phyloP scores from a whole-genome alignment of 2,797 vertebrate species.

The Karalla daura region DNA sequence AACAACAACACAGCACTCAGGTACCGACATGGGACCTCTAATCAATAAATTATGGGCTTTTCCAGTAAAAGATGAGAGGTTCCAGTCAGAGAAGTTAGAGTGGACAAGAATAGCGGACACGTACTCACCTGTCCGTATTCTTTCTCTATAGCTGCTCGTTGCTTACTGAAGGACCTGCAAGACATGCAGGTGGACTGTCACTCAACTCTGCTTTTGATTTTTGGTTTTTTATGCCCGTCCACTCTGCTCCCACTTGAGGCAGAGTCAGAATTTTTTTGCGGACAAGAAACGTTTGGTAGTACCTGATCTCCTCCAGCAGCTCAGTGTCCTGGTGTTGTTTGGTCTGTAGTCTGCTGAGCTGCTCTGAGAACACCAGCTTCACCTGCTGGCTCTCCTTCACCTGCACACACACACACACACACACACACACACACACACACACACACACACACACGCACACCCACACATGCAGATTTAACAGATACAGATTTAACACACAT shows the following conservation, averaged over 20 bases:
- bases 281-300: background rate
- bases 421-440: slow-evolving; percentile 9
- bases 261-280: too few species aligned
- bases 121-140: slow-evolving; percentile 90
- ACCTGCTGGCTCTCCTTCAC: slow-evolving; percentile 90
- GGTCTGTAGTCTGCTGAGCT: slow-evolving; percentile 85
- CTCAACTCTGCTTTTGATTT: background rate
- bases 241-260: too few species aligned
- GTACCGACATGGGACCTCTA: slow-evolving; percentile 20
- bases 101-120: slow-evolving; percentile 40
- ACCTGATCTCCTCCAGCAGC: slow-evolving; percentile 93
- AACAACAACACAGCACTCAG: slow-evolving; percentile 28
- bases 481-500: background rate
- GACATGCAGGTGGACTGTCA: background rate
- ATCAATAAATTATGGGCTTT: slow-evolving; percentile 55
- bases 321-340: slow-evolving; percentile 89
- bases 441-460: slow-evolving; percentile 6
- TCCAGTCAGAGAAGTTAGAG: slow-evolving; percentile 25
- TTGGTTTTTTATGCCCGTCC: too few species aligned
- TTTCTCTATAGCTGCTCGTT: slow-evolving; percentile 89
- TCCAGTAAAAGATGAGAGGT: slow-evolving; percentile 38
- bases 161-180: slow-evolving; percentile 90
- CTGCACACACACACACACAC: slow-evolving; percentile 59
- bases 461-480: background rate
- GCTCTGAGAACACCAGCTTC: slow-evolving; percentile 89